A percentile compares a stretch with the other conserved stretches of the same genome.
Conservation (phyloP, 2,888 invertebrate genomes). For the Cotesia congregata region DNA sequence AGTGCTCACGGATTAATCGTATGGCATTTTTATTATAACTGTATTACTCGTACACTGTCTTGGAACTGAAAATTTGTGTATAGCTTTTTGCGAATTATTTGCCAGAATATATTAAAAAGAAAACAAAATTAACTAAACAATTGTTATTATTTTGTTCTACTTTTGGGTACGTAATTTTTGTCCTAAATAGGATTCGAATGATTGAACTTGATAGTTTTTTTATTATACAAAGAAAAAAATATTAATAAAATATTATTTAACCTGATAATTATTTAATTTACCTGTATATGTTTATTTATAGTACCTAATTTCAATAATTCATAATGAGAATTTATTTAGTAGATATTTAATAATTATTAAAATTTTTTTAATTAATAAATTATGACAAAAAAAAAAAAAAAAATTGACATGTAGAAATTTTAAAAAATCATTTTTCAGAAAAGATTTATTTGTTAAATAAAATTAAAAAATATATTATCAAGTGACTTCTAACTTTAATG, state of each 20-base stretch:
- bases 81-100: slow-evolving; percentile 46
- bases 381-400: too few relatives aligned
- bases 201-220: slow-evolving; percentile 16
- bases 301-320: neutral
- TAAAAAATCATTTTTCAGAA: too few relatives aligned
- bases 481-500: too few relatives aligned
- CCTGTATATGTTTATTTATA: neutral
- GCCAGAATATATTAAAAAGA: slow-evolving; percentile 44
- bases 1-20: slow-evolving; percentile 27
- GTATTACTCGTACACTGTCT: slow-evolving; percentile 9
- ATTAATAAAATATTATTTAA: slow-evolving; percentile 35
- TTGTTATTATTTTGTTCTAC: slow-evolving; percentile 2
- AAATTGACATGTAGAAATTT: too few relatives aligned
- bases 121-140: slow-evolving; percentile 15
- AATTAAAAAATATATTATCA: too few relatives aligned
- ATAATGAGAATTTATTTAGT: too few relatives aligned
- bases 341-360: too few relatives aligned
- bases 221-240: slow-evolving; percentile 25
- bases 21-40: slow-evolving; percentile 41
- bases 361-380: too few relatives aligned
- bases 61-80: slow-evolving; percentile 48
- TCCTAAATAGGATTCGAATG: slow-evolving; percentile 22
- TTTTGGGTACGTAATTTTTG: slow-evolving; percentile 14
- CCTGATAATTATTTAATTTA: slow-evolving; percentile 10
- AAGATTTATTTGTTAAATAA: too few relatives aligned